These are phyloP conservation scores for Xanthorhoe designata DNA, from an alignment of 2,888 invertebrate species.

Conservation along the genomic window DNA sequence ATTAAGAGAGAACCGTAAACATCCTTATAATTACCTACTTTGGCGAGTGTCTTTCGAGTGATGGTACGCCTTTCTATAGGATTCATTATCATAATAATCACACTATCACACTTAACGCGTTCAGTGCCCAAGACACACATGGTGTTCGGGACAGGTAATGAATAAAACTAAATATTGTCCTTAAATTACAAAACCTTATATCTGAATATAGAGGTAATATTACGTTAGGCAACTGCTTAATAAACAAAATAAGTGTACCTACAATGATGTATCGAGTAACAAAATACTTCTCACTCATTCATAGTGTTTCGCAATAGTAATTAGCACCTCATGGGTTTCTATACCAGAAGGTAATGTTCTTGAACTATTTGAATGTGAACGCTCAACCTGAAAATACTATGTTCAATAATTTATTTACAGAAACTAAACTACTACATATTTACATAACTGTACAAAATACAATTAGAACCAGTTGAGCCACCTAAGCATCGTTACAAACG, in stretches of 20 bases:
- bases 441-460: too few species aligned
- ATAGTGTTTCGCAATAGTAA: constrained; percentile 39
- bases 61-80: not conserved
- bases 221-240: not conserved
- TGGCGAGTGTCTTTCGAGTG: not conserved
- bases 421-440: too few species aligned
- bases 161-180: too few species aligned
- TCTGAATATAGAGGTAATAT: too few species aligned
- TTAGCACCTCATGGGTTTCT: constrained; percentile 43
- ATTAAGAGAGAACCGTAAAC: constrained; percentile 16
- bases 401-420: not conserved
- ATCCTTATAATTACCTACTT: constrained; percentile 27
- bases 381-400: constrained; percentile 2
- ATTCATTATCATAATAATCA: not conserved
- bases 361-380: constrained; percentile 52
- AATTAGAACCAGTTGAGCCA: too few species aligned
- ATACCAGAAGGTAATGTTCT: constrained; percentile 54
- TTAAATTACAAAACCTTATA: too few species aligned
- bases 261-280: constrained; percentile 2
- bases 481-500: too few species aligned
- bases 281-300: constrained; percentile 32
- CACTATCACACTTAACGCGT: not conserved
- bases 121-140: too few species aligned
- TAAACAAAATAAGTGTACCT: not conserved
- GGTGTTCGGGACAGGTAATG: too few species aligned